Conservation (phyloP, 1,140 invertebrate species). For the Heliconius nattereri region DNA sequence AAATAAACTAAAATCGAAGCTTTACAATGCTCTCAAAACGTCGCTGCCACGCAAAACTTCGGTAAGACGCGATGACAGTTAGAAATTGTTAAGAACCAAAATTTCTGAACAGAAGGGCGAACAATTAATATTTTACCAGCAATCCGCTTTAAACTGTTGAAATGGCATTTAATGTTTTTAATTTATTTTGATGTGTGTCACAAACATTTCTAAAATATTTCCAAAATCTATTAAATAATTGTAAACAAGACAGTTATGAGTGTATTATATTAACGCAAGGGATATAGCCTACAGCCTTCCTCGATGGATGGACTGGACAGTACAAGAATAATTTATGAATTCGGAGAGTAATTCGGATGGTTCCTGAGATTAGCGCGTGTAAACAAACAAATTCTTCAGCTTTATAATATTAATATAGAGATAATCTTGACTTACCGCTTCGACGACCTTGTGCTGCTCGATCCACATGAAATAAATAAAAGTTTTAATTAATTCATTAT, state of each 20-base stretch:
- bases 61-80: slow-evolving; percentile 50
- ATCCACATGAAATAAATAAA: slow-evolving; percentile 62
- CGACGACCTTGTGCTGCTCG: slow-evolving; percentile 50
- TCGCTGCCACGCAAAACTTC: slow-evolving; percentile 44
- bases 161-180: slow-evolving; percentile 23
- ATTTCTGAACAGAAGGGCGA: slow-evolving; percentile 38
- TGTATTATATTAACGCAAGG: too few species aligned
- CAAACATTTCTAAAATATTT: too few species aligned
- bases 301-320: too few species aligned
- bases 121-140: slow-evolving; percentile 39
- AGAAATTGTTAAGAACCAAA: slow-evolving; percentile 23
- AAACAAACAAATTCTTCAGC: too few species aligned
- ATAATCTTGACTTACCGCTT: slow-evolving; percentile 54
- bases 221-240: too few species aligned
- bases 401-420: too few species aligned
- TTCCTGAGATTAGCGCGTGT: too few species aligned
- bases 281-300: too few species aligned
- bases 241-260: too few species aligned
- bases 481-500: not conserved
- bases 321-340: too few species aligned
- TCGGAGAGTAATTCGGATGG: too few species aligned
- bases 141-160: slow-evolving; percentile 18
- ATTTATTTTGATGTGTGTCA: not conserved
- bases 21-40: not conserved
- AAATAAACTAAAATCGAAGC: too few species aligned